A percentile compares a stretch with the other conserved stretches of the same genome.
Conservation (phyloP, 2,113 vertebrate species). For the Pedetes capensis region DNA sequence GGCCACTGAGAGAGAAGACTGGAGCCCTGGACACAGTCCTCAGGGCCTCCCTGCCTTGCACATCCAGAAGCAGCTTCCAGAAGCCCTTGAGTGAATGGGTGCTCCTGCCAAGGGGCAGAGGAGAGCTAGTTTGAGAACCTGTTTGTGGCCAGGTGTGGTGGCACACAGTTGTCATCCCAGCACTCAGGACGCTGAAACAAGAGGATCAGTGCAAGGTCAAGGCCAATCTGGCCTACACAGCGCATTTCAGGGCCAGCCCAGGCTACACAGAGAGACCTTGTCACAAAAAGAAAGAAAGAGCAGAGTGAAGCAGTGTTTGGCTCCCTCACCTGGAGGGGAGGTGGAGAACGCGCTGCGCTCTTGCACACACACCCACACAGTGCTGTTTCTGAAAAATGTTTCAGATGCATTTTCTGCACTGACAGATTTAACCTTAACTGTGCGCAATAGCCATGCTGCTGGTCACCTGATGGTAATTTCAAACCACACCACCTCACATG, state of each 20-base stretch:
- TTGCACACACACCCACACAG: fast-evolving
- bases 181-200: too few relatives aligned
- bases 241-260: too few relatives aligned
- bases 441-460: fast-evolving
- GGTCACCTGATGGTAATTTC: fast-evolving
- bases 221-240: too few relatives aligned
- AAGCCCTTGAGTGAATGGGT: fast-evolving
- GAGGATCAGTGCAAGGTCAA: too few relatives aligned
- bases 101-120: fast-evolving
- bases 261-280: too few relatives aligned
- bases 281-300: too few relatives aligned
- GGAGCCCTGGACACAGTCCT: neutral
- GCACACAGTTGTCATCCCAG: too few relatives aligned
- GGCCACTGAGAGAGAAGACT: fast-evolving
- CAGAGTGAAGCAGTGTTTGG: too few relatives aligned
- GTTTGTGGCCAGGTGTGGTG: too few relatives aligned
- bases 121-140: too few relatives aligned
- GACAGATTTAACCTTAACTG: fast-evolving
- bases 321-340: too few relatives aligned
- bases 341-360: fast-evolving
- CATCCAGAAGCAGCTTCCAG: neutral
- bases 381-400: neutral
- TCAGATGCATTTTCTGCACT: neutral
- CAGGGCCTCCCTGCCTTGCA: neutral
- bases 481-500: fast-evolving